A percentile compares a stretch with the other conserved stretches of the same genome.
Evolutionary conservation across 2,797 vertebrate genomes (phyloP).

Genomic region (Centroberyx gerrardi): DNA sequence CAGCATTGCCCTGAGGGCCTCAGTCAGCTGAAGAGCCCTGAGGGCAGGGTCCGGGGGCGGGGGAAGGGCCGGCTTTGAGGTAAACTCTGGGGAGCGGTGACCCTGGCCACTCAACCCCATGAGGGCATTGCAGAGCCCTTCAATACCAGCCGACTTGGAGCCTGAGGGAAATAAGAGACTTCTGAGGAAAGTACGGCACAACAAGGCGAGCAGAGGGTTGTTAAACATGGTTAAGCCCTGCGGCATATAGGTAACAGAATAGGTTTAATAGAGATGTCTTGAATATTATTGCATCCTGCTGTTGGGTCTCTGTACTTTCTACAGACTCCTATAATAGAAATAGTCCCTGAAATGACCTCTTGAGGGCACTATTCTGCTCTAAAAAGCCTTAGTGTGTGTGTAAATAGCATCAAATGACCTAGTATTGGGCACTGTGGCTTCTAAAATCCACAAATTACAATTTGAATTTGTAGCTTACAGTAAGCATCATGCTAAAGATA

Average conservation of each 20-base stretch:
- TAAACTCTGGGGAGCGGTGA: conserved; percentile 26
- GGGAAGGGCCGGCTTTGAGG: conserved; percentile 55
- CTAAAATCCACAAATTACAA: conserved; percentile 63
- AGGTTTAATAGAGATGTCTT: neutral
- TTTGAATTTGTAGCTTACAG: conserved; percentile 43
- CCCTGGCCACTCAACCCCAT: conserved; percentile 66
- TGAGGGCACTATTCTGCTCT: conserved; percentile 51
- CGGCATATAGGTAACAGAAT: neutral
- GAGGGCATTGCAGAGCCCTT: conserved; percentile 79
- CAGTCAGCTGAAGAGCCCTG: conserved; percentile 88
- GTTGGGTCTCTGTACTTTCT: neutral
- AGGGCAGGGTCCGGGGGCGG: conserved; percentile 80
- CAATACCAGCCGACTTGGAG: conserved; percentile 82
- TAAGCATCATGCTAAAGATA: conserved; percentile 35
- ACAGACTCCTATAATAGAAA: neutral
- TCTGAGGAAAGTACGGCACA: neutral
- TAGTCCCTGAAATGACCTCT: conserved; percentile 45
- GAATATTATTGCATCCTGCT: neutral
- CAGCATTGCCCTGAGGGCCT: conserved; percentile 88
- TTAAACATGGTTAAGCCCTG: neutral
- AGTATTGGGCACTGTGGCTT: conserved; percentile 25
- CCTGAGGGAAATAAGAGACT: conserved; percentile 74
- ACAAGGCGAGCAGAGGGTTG: neutral
- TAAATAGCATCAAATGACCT: conserved; percentile 49
- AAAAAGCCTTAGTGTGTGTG: conserved; percentile 9